phyloP scores from a whole-genome alignment of 2,113 vertebrate genomes.

The Sisor rabdophorus region DNA sequence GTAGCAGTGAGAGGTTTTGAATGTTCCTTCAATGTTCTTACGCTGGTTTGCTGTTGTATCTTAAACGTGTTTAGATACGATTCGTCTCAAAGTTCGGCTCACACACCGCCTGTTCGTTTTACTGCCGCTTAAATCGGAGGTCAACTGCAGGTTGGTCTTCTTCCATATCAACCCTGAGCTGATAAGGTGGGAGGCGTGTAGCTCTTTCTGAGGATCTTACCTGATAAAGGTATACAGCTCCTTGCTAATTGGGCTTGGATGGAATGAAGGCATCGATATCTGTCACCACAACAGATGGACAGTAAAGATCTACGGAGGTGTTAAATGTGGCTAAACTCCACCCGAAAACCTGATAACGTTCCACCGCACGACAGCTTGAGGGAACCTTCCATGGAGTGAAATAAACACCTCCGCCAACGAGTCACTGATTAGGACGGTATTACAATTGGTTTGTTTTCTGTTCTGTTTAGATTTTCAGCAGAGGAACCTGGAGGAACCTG shows the following conservation, averaged over 20 bases:
- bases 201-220: not conserved
- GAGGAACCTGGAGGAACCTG: conserved; percentile 34
- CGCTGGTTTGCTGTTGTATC: conserved; percentile 3
- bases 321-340: conserved; percentile 16
- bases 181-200: conserved; percentile 6
- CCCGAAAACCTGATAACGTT: not conserved
- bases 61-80: not conserved
- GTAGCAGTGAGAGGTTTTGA: not conserved
- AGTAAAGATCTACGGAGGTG: conserved; percentile 4
- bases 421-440: not conserved
- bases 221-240: not conserved
- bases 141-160: not conserved
- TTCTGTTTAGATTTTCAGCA: conserved; percentile 18
- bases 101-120: not conserved
- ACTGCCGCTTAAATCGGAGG: not conserved
- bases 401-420: not conserved
- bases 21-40: not conserved
- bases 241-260: conserved; percentile 9
- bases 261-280: not conserved
- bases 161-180: not conserved
- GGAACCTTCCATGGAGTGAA: not conserved
- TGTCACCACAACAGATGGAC: not conserved
- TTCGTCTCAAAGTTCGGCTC: conserved; percentile 7
- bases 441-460: conserved; percentile 6
- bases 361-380: not conserved